Percentiles rank a stretch among this genome's conserved stretches.
These are phyloP conservation scores for Anagrus nilaparvatae DNA, from an alignment of 1,140 invertebrate species.

Conservation along the genomic window DNA sequence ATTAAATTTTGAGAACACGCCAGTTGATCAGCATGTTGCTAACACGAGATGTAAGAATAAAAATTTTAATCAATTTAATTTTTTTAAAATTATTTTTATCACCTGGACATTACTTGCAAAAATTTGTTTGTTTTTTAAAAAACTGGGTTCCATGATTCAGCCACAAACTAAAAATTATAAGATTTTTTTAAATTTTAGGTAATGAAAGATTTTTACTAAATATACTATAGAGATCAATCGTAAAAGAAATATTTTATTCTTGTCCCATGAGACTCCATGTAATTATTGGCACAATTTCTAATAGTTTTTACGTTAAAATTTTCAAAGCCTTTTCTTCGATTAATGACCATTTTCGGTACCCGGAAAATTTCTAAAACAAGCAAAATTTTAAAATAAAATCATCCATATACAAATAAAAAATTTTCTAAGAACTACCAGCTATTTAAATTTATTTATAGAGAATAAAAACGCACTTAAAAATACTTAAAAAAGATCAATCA, in stretches of 20 bases:
- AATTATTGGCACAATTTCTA: too few species aligned
- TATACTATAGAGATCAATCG: neutral
- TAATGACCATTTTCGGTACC: too few species aligned
- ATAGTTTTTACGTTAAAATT: too few species aligned
- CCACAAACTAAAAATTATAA: neutral
- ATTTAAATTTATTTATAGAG: too few species aligned
- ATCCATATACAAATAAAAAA: too few species aligned
- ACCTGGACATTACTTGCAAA: neutral
- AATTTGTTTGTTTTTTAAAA: neutral
- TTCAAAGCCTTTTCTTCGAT: too few species aligned
- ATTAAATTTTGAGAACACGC: conserved; percentile 29
- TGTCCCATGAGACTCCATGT: too few species aligned
- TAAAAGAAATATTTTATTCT: neutral
- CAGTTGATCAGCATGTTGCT: conserved; percentile 44
- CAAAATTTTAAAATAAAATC: too few species aligned
- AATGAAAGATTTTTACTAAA: neutral
- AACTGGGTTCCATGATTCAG: neutral
- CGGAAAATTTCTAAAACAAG: too few species aligned
- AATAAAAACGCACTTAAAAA: too few species aligned
- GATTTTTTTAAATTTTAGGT: neutral
- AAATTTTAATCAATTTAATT: conserved; percentile 1
- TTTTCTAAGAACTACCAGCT: too few species aligned
- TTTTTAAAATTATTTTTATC: neutral
- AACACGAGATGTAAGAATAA: conserved; percentile 42
- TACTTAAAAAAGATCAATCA: too few species aligned